Conservation (phyloP, 2,888 invertebrate genomes). For the Aspidiotus rigidus region DNA sequence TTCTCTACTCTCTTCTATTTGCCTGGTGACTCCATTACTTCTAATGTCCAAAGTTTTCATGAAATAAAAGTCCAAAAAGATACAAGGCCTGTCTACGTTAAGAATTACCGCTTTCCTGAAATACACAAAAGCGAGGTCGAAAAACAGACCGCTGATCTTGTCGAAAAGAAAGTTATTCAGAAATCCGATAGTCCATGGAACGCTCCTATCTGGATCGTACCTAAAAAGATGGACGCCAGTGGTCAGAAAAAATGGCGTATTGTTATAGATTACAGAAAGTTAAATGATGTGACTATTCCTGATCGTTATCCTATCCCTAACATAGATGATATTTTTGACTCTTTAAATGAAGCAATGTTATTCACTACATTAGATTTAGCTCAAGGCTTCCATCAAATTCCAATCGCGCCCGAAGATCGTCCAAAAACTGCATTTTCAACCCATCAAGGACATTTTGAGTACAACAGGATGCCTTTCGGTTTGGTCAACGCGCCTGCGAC, state of each 20-base stretch:
- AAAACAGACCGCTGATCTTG: slow-evolving; percentile 40
- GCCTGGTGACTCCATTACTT: too few species aligned
- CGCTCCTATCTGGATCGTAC: too few species aligned
- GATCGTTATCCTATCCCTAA: neutral
- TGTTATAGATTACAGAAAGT: neutral
- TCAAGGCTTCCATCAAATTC: neutral
- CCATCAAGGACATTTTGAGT: neutral
- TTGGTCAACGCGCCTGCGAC: neutral
- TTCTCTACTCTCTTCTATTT: too few species aligned
- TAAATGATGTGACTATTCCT: neutral
- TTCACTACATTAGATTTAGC: neutral
- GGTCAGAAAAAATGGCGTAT: too few species aligned
- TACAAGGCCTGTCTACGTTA: slow-evolving; percentile 41
- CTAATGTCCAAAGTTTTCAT: too few species aligned
- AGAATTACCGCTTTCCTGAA: slow-evolving; percentile 42
- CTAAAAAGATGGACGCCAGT: too few species aligned
- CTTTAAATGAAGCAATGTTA: neutral
- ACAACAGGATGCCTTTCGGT: neutral
- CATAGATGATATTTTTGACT: neutral
- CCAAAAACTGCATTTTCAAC: neutral
- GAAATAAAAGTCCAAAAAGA: too few species aligned
- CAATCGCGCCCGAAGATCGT: neutral
- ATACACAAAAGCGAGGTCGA: slow-evolving; percentile 41
- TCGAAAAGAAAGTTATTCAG: slow-evolving; percentile 40
- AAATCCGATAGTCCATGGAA: too few species aligned